Evolutionary conservation across 1,140 invertebrate genomes (phyloP).

Genomic region (Gryllus bimaculatus): DNA sequence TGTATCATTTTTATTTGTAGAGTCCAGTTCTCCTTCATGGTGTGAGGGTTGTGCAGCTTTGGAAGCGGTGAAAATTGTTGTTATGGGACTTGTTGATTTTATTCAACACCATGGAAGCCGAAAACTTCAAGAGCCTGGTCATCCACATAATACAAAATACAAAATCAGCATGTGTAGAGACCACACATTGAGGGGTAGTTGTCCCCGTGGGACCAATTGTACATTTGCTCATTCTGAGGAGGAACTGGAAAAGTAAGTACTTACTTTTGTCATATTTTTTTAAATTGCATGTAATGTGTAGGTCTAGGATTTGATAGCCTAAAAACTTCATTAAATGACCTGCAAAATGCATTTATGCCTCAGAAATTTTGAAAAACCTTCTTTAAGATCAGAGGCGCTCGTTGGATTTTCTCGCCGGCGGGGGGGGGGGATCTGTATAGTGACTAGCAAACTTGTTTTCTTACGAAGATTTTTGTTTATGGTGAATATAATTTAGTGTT

Average conservation of each 20-base stretch:
- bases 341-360: no score
- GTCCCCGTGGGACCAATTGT: slow-evolving; percentile 76
- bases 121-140: slow-evolving; percentile 45
- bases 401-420: neutral
- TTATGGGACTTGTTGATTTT: slow-evolving; percentile 76
- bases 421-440: no score
- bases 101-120: slow-evolving; percentile 67
- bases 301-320: neutral
- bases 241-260: slow-evolving; percentile 69
- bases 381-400: neutral
- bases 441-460: neutral
- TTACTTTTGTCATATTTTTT: neutral
- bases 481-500: neutral
- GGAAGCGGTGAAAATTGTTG: slow-evolving; percentile 70
- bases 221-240: slow-evolving; percentile 88
- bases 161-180: slow-evolving; percentile 89
- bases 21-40: slow-evolving; percentile 61
- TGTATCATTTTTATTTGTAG: slow-evolving; percentile 36
- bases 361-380: neutral
- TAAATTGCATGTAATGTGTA: neutral
- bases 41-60: slow-evolving; percentile 63
- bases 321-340: no score
- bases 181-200: slow-evolving; percentile 61
- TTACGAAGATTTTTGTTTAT: neutral
- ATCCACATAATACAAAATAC: slow-evolving; percentile 65